Evolutionary conservation across 2,797 vertebrate species (phyloP), one percentile per base, ranked within the genome.

Genomic region (Falco berigora): DNA sequence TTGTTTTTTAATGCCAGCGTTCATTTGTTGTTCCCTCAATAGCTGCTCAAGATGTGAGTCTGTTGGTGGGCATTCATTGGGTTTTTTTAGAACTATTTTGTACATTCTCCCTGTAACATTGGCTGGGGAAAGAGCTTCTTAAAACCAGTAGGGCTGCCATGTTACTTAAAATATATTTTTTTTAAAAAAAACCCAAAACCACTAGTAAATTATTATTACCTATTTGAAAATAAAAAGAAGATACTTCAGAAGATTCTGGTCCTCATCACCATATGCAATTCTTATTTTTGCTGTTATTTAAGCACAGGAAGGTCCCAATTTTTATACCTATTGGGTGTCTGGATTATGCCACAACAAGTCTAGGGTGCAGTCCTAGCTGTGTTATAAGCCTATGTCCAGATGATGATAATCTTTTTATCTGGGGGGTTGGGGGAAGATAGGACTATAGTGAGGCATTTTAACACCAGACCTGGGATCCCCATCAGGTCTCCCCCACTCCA

Each of bases 31-130:
- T 82, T 77, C 38, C 40, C 22, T 63, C 38, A 74, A 50, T 74
- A 83, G 30, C 67, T 91, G 52, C 49, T 87, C 30, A 68, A 56
- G 30, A 66, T 32, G 44, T 36, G 44, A 80, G 15, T 83, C 53
- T 69, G 13, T 71, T 88, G 27, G 58, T 76, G 36, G 46, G 22
- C 21, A 62, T 77, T 87, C 49, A 38, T 53, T 5, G 40, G n/a
- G 34, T 61, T 91, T 61, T 95, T 74, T 88, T 38, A 63, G 67
- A 74, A 73, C 59, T 77, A 8, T 72, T 76, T 72, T 77, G 53
- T 74, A 3, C 34, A 28, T 61, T 82, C 2, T 85, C 17, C 8
- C 40, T 52, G 6, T 66, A 36, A 63, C 32, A 61, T 1, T 14
- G 8, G 9, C 19, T 82, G 25, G 14, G 34, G 6, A 89, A 83